Evolutionary conservation across 2,797 vertebrate genomes (phyloP), one percentile per base, ranked within the genome.

Genomic region (Lepidocolaptes lacrymiger): DNA sequence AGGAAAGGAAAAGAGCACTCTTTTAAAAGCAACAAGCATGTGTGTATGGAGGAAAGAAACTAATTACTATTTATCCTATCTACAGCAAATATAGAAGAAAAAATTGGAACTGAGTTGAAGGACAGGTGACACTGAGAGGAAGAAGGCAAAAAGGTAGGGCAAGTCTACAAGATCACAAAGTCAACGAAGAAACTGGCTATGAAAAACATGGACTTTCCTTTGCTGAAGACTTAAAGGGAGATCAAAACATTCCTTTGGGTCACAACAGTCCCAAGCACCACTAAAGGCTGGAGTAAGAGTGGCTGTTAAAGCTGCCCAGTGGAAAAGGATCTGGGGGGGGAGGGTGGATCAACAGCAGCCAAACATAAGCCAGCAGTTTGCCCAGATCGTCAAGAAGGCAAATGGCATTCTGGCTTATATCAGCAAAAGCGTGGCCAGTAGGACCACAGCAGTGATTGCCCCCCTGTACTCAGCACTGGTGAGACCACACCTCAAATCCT

Each of bases 401-500:
- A 51, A 0, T 7, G 49, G 6, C 7, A n/a, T n/a, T 37, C 56
- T 49, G 36, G 48, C 7, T 3, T 56, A 13, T 0, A 10, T 6
- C 28, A 76, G 36, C 6, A 51, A 26, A 1, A 1, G 23, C 3
- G 27, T 7, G 49, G 13, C 43, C 36, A 82, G 43, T 27, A 76
- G 43, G 32, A 37, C 0, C 32, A 55, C 9, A 24, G 56, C n/a
- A 76, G 43, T 0, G 49, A 51, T 0, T 34, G n/a, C 18, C 8
- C 17, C 4, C 0, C 62, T 63, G 4, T 30, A 3, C 9, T 9
- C 0, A 0, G 24, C 49, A 56, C 43, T 4, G 37, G 3, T 15
- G 37, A 63, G 28, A 4, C 20, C 17, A 0, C 28, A 58, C 7
- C n/a, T 39, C 1, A 0, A 63, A 5, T 9, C 9, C 43, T 37